Evolutionary conservation across 2,888 invertebrate genomes (phyloP), one percentile per base, ranked within the genome.

Genomic region (Neoaliturus tenellus): DNA sequence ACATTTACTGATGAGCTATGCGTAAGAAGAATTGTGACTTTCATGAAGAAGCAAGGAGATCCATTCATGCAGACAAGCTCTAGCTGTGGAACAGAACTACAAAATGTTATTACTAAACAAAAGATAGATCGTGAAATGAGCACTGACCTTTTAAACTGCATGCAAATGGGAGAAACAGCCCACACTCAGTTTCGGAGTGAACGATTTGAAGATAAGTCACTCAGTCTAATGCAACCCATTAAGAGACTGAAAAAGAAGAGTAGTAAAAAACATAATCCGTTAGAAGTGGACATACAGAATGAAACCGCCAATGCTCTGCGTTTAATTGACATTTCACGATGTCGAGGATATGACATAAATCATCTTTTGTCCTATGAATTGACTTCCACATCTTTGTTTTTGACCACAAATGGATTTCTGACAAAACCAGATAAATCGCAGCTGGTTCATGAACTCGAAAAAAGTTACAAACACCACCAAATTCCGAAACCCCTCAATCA

Each of bases 341-440:
- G 58, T 55, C 58, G 58, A 55, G 58, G 58, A 55, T 55, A 55
- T 55, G 58, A 55, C 25, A 55, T 55, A 55, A 55, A 55, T 55
- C 8, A 55, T 55, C 58, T 35, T 35, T 35, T 35, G 35, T 10
- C 35, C 10, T 35, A 35, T 35, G 35, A 35, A n/a, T n/a, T n/a
- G n/a, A n/a, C n/a, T n/a, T n/a, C n/a, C n/a, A n/a, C n/a, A n/a
- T n/a, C n/a, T n/a, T n/a, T n/a, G n/a, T n/a, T n/a, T n/a, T n/a
- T n/a, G n/a, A n/a, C n/a, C n/a, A n/a, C n/a, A n/a, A n/a, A n/a
- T n/a, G n/a, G n/a, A n/a, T n/a, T n/a, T n/a, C n/a, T n/a, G n/a
- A n/a, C n/a, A n/a, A n/a, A n/a, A n/a, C n/a, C n/a, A n/a, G n/a
- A n/a, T n/a, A n/a, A n/a, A n/a, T n/a, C n/a, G n/a, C n/a, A n/a